Evolutionary conservation across 2,797 vertebrate genomes (phyloP).

Genomic region (Darevskia mixta): DNA sequence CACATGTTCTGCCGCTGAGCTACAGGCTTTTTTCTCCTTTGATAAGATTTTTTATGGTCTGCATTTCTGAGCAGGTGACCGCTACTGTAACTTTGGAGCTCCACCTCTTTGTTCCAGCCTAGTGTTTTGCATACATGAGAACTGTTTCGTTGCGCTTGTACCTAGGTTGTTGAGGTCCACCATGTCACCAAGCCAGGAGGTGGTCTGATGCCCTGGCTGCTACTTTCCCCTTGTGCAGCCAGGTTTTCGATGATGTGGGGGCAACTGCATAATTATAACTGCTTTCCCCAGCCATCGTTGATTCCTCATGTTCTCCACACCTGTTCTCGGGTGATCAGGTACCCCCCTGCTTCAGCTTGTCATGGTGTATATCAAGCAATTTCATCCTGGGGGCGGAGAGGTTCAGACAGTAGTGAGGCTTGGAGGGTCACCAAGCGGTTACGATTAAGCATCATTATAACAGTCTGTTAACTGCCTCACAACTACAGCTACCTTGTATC

Average conservation of each 20-base stretch:
- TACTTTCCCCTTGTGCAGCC: not conserved
- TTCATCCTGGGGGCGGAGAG: conserved; percentile 2
- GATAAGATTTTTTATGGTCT: not conserved
- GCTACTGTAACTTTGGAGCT: conserved; percentile 17
- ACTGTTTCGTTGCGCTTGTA: not conserved
- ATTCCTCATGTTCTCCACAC: not conserved
- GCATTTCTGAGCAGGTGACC: not conserved
- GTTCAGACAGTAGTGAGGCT: not conserved
- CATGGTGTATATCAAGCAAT: not conserved
- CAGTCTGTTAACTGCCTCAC: conserved; percentile 1
- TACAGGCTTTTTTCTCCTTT: not conserved
- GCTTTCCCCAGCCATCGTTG: not conserved
- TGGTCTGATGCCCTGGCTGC: not conserved
- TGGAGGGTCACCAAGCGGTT: not conserved
- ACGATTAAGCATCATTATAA: conserved; percentile 36
- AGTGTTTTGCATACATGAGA: not conserved
- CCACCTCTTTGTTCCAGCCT: not conserved
- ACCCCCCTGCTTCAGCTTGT: not conserved
- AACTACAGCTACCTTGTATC: not conserved
- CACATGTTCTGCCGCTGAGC: not conserved
- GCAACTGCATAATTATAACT: not conserved
- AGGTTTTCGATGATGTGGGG: not conserved
- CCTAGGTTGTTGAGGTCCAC: not conserved
- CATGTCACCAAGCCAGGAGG: not conserved
- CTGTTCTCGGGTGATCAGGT: not conserved